Conservation (phyloP, 2,113 vertebrate species). For the Ornithorhynchus anatinus region DNA sequence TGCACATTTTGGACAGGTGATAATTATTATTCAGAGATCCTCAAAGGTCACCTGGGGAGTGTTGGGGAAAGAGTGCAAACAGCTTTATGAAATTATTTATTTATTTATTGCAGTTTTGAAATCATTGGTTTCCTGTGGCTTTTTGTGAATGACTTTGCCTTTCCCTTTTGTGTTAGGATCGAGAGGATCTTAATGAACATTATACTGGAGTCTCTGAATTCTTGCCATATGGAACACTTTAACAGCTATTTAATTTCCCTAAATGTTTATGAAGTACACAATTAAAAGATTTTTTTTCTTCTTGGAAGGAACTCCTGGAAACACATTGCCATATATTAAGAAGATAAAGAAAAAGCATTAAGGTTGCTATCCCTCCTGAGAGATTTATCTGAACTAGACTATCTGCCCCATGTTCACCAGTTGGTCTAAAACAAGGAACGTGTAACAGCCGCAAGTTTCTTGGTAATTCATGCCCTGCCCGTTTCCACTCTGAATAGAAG, state of each 20-base stretch:
- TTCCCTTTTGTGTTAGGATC: conserved; percentile 5
- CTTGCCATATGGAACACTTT: conserved; percentile 60
- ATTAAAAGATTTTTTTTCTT: conserved; percentile 49
- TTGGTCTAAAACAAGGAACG: no score
- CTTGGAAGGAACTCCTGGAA: conserved; percentile 19
- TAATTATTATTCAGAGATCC: conserved; percentile 25
- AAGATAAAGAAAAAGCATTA: conserved; percentile 4
- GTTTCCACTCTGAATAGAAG: no score
- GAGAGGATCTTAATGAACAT: not conserved
- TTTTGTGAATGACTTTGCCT: not conserved
- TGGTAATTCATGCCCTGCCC: no score
- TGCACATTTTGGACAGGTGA: not conserved
- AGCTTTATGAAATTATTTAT: not conserved
- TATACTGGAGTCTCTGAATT: conserved; percentile 29
- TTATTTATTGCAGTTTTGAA: not conserved
- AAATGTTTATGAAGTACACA: conserved; percentile 62
- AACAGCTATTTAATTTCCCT: conserved; percentile 65
- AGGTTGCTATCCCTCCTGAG: no score
- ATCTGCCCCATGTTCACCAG: no score
- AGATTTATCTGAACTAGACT: no score
- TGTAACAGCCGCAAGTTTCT: no score
- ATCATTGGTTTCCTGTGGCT: conserved; percentile 24
- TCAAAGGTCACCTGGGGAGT: conserved; percentile 5
- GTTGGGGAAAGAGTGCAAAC: not conserved
- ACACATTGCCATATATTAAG: not conserved